Conservation (phyloP, 2,797 vertebrate genomes). For the Sebastiscus tertius region DNA sequence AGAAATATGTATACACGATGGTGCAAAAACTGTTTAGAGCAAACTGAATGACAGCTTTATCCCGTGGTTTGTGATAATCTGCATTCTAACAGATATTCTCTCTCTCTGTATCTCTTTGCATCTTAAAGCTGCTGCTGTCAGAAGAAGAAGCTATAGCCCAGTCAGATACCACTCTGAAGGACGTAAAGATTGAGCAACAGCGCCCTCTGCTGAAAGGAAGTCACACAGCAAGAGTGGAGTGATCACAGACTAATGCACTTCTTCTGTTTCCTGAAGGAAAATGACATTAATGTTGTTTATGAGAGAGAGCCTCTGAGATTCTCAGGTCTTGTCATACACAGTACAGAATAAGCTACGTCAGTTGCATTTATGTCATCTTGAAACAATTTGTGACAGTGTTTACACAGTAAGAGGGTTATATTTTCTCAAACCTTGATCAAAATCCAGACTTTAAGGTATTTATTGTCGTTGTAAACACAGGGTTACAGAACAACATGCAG, state of each 20-base stretch:
- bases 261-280: not conserved
- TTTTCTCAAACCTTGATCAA: not conserved
- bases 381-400: not conserved
- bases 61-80: not conserved
- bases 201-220: conserved; percentile 53
- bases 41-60: not conserved
- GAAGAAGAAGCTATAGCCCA: not conserved
- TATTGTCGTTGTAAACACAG: not conserved
- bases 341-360: not conserved
- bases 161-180: not conserved
- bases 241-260: not conserved
- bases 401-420: no score
- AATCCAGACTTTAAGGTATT: not conserved
- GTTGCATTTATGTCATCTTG: not conserved
- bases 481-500: not conserved
- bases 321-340: not conserved
- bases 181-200: conserved; percentile 17
- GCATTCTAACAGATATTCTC: not conserved
- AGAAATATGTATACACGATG: not conserved
- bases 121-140: not conserved
- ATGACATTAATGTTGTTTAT: not conserved
- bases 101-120: not conserved
- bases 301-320: not conserved
- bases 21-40: not conserved
- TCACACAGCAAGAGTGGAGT: not conserved